Percentiles rank a stretch among this genome's conserved stretches.
These are phyloP conservation scores for roundworm (Caenorhabditis elegans) DNA, from an alignment of 1,140 invertebrate genomes.

Conservation along the genomic window WBcel235 BX284606.5:7284501-7285000, in stretches of 20 bases:
- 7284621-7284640: constrained; percentile 21
- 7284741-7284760: background rate
- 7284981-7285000: background rate
- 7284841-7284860: constrained; percentile 27
- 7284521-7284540: background rate
- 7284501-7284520: background rate
- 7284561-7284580: constrained; percentile 15
- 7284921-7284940: background rate
- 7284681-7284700: background rate
- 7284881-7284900: constrained; percentile 14
- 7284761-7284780: background rate
- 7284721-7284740: constrained; percentile 29
- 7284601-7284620: constrained; percentile 25
- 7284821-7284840: constrained; percentile 12
- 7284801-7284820: background rate
- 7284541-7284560: background rate
- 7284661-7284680: background rate
- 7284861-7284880: constrained; percentile 14
- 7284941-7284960: background rate
- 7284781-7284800: background rate
- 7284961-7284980: background rate
- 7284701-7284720: constrained; percentile 25
- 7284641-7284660: background rate
- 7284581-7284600: background rate
- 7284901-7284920: background rate